Evolutionary conservation across 1,140 invertebrate species (phyloP).

Genomic region (Choristoneura fumiferana): DNA sequence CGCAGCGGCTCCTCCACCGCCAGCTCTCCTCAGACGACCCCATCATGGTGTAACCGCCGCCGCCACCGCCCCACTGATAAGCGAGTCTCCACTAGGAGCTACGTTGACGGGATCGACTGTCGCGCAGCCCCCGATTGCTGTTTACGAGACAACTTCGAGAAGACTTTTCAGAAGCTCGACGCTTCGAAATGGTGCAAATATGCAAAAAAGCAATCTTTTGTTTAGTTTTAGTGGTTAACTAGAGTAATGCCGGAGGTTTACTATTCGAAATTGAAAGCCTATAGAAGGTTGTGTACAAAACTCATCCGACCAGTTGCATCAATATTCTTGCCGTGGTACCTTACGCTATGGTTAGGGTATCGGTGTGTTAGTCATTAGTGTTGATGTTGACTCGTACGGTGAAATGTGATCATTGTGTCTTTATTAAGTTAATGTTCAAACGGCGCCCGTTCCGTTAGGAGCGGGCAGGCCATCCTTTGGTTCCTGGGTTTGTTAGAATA

Average conservation of each 20-base stretch:
- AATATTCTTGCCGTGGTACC: constrained; percentile 14
- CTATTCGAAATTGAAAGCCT: constrained; percentile 10
- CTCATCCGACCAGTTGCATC: constrained; percentile 17
- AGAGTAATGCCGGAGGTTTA: neutral
- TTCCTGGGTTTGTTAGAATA: constrained; percentile 6
- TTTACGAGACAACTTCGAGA: too few relatives aligned
- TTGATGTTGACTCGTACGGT: constrained; percentile 15
- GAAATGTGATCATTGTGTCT: constrained; percentile 19
- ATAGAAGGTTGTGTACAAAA: constrained; percentile 18
- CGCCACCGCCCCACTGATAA: constrained; percentile 34
- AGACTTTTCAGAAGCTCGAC: too few relatives aligned
- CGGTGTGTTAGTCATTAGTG: constrained; percentile 12
- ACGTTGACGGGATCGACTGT: neutral
- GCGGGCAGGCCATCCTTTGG: neutral
- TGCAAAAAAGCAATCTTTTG: constrained; percentile 11
- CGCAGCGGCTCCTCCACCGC: constrained; percentile 61
- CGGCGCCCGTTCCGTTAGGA: neutral
- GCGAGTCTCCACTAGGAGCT: neutral
- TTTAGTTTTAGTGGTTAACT: constrained; percentile 2
- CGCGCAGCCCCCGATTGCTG: too few relatives aligned
- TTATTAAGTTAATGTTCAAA: constrained; percentile 17
- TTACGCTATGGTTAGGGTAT: neutral
- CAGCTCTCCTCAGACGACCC: constrained; percentile 75
- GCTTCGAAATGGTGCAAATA: too few relatives aligned
- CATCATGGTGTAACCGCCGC: constrained; percentile 65